phyloP scores from a whole-genome alignment of 1,140 invertebrate genomes.

The Nasonia giraulti region DNA sequence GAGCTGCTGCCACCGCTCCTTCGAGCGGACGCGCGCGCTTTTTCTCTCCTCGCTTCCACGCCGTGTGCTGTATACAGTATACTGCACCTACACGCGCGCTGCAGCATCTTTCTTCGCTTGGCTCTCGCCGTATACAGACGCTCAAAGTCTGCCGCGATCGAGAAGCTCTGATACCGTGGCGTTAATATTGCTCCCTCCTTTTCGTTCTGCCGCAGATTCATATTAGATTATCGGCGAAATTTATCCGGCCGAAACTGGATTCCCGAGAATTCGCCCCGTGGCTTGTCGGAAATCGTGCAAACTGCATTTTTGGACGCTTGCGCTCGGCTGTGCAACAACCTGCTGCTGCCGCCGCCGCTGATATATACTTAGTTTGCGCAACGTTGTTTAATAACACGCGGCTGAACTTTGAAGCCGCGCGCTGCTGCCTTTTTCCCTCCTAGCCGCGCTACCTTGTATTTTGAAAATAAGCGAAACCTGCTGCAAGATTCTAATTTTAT shows the following conservation, averaged over 20 bases:
- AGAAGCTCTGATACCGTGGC: background rate
- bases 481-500: conserved; percentile 2
- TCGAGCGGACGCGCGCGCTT: background rate
- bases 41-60: background rate
- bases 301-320: too few species aligned
- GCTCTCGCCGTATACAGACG: background rate
- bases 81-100: too few species aligned
- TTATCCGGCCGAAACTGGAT: too few species aligned
- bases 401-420: too few species aligned
- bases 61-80: too few species aligned
- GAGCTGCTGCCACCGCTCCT: conserved; percentile 1
- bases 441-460: background rate
- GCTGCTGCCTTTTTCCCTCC: too few species aligned
- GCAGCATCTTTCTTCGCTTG: background rate
- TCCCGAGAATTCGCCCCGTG: too few species aligned
- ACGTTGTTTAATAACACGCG: too few species aligned
- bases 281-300: too few species aligned
- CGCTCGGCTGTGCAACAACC: too few species aligned
- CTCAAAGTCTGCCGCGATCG: background rate
- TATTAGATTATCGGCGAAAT: background rate
- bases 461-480: background rate
- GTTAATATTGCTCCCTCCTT: background rate
- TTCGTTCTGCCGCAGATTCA: background rate
- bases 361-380: too few species aligned
- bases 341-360: too few species aligned